A percentile compares a stretch with the other conserved stretches of the same genome.
These are phyloP conservation scores for Bombus pyrosoma DNA, from an alignment of 1,140 invertebrate genomes.

Conservation along the genomic window DNA sequence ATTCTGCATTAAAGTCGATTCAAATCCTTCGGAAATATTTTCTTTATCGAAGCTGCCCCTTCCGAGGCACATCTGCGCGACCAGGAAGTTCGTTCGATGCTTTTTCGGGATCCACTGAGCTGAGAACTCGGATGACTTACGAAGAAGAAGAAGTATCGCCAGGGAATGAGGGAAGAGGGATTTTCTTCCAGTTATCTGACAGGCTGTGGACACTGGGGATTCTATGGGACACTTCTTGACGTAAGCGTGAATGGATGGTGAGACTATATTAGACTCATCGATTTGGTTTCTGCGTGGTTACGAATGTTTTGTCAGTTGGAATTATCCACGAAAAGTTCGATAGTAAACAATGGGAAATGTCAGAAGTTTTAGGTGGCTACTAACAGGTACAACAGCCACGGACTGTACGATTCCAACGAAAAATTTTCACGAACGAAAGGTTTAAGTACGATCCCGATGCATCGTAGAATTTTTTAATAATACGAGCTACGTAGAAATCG, in stretches of 20 bases:
- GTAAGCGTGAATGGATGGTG: too few relatives aligned
- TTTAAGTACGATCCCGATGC: background rate
- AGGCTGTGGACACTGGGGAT: background rate
- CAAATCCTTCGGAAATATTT: slow-evolving; percentile 55
- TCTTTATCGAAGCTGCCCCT: slow-evolving; percentile 33
- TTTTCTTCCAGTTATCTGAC: background rate
- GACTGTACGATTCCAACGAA: background rate
- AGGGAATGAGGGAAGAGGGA: background rate
- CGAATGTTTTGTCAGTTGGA: background rate
- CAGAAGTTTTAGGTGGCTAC: background rate
- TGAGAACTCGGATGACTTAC: background rate
- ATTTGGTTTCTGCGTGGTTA: background rate
- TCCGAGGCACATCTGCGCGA: background rate
- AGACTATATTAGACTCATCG: background rate
- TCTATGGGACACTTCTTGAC: background rate
- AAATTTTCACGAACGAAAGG: background rate
- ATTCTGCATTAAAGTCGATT: slow-evolving; percentile 56
- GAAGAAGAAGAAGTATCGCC: background rate
- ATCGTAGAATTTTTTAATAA: background rate
- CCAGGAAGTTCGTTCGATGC: background rate
- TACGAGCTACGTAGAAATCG: background rate
- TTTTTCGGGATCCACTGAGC: background rate
- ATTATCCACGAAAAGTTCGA: background rate
- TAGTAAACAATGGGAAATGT: too few relatives aligned
- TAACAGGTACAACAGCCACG: background rate